Evolutionary conservation across 2,113 vertebrate species (phyloP), one percentile per base, ranked within the genome.

Genomic region (Pagrus major): DNA sequence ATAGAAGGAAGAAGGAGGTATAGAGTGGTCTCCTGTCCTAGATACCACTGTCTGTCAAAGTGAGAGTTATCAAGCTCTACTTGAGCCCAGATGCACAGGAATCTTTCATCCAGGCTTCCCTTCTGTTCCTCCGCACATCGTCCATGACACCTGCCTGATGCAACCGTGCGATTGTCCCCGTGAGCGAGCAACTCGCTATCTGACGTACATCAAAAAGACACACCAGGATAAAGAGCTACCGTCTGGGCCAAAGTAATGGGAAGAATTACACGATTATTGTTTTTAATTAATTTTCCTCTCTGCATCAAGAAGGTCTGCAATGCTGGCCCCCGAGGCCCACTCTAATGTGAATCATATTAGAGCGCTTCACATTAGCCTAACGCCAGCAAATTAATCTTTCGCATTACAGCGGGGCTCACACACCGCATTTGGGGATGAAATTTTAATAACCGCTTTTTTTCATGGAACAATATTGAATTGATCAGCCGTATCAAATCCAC

Each of bases 271-370:
- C 4, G 63, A 90, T 91, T 86, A 87, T 94, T 90, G 80, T 91
- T 86, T 90, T 88, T 88, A 94, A 94, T 93, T 91, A 89, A 88
- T 92, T 89, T 76, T 68, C 78, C 78, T 84, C 74, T 69, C 78
- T 86, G 81, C 81, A 76, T 88, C 82, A 84, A 83, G 76, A 87
- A 81, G 74, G 52, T n/a, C 74, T 37, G 33, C 80, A 59, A 71
- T 12, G 71, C 78, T 6, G 56, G 72, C 80, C 90, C 90, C 84
- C 31, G 72, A 84, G 91, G 88, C 83, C 84, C 64, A 54, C 71
- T 88, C 83, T 87, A 87, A 91, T 86, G 80, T 87, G 78, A 89
- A 80, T 86, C 76, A 61, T 66, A 79, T 88, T 86, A 88, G 59
- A 76, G 86, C 10, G 69, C 63, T 82, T 87, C 85, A 78, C 86